Conservation (phyloP, 2,888 invertebrate genomes). For the Drosophila quinaria region DNA sequence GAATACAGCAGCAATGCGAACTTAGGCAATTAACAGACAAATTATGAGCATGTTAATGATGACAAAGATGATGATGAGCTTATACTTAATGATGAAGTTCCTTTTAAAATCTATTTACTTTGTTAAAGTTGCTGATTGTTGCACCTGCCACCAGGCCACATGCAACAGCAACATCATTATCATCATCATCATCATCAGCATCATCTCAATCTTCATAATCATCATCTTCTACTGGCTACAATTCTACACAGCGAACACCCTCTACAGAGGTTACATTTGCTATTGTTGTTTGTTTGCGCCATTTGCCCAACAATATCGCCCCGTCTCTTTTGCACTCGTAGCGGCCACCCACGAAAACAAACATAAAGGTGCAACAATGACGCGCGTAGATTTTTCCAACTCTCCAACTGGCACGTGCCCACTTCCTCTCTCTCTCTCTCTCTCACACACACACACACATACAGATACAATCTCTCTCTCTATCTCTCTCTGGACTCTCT, state of each 20-base stretch:
- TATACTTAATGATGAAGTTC: background rate
- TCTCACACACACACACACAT: constrained; percentile 3
- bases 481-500: constrained; percentile 20
- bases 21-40: constrained; percentile 47
- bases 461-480: constrained; percentile 8
- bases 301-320: constrained; percentile 36
- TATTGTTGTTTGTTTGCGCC: constrained; percentile 80
- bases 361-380: constrained; percentile 83
- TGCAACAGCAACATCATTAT: background rate
- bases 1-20: constrained; percentile 18
- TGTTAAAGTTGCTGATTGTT: background rate
- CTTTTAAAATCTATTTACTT: background rate
- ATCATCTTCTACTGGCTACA: constrained; percentile 5
- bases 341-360: constrained; percentile 79
- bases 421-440: constrained; percentile 25
- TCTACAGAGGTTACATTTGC: constrained; percentile 76
- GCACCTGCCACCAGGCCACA: constrained; percentile 6
- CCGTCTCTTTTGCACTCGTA: constrained; percentile 26
- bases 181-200: background rate
- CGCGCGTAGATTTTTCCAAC: constrained; percentile 70
- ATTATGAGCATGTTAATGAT: background rate
- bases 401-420: constrained; percentile 41
- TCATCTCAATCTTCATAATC: background rate
- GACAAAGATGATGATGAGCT: background rate
- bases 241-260: constrained; percentile 58